phyloP scores from a whole-genome alignment of 2,888 invertebrate genomes.

The Alitta virens region DNA sequence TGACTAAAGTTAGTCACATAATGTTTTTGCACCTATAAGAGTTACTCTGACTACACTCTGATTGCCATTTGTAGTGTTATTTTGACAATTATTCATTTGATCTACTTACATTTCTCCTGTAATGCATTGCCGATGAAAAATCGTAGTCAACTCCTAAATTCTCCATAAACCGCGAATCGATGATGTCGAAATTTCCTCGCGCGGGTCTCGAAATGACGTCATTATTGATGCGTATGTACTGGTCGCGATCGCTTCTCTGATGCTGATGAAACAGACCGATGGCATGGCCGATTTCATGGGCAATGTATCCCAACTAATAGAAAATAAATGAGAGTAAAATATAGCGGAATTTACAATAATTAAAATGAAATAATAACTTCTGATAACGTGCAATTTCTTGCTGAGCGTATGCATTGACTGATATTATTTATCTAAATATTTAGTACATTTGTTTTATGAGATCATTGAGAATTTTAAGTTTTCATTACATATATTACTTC shows the following conservation, averaged over 20 bases:
- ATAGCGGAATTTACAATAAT: no score
- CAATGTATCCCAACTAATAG: constrained; percentile 11
- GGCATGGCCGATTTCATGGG: constrained; percentile 30
- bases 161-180: constrained; percentile 6
- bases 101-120: constrained; percentile 2
- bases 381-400: no score
- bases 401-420: no score
- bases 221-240: constrained; percentile 22
- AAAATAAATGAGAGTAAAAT: no score
- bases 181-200: constrained; percentile 15
- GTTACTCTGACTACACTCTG: no score
- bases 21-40: no score
- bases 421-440: no score
- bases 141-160: constrained; percentile 17
- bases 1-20: no score
- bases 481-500: background rate
- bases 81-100: background rate
- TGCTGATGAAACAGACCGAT: constrained; percentile 30
- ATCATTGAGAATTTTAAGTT: background rate
- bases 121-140: constrained; percentile 12
- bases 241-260: constrained; percentile 28
- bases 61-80: no score
- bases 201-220: constrained; percentile 14
- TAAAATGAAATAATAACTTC: no score
- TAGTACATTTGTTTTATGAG: background rate